A percentile compares a stretch with the other conserved stretches of the same genome.
These are phyloP conservation scores for Enteromius paludinosus DNA, from an alignment of 2,797 vertebrate species.

Conservation along the genomic window DNA sequence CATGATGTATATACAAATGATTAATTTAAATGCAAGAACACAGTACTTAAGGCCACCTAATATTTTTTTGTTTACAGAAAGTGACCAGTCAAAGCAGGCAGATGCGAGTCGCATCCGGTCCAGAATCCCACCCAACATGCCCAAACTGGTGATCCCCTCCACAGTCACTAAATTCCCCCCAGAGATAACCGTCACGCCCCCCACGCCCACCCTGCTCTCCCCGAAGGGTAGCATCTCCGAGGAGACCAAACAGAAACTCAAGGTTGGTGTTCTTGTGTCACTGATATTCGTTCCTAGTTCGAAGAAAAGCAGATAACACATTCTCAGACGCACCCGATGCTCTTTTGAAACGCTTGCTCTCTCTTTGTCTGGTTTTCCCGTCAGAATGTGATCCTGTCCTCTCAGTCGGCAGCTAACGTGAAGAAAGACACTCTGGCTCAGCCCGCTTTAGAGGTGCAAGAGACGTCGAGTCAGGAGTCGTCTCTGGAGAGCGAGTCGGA, in stretches of 20 bases:
- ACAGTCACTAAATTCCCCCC: constrained; percentile 94
- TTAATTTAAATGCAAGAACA: too few relatives aligned
- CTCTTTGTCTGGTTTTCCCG: background rate
- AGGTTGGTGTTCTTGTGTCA: constrained; percentile 77
- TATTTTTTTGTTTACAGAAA: constrained; percentile 64
- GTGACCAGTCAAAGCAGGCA: constrained; percentile 79
- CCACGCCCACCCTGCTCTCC: constrained; percentile 96
- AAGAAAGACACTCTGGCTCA: constrained; percentile 95
- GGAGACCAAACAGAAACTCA: constrained; percentile 97
- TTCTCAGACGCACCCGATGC: background rate
- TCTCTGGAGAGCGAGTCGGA: constrained; percentile 97
- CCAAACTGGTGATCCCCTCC: constrained; percentile 97
- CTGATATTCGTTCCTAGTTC: background rate
- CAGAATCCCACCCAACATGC: constrained; percentile 90
- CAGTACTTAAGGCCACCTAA: background rate
- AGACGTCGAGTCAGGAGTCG: constrained; percentile 98
- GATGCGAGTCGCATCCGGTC: constrained; percentile 87
- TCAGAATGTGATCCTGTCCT: constrained; percentile 96
- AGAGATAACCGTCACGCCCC: constrained; percentile 98
- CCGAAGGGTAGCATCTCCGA: constrained; percentile 99
- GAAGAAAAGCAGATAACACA: background rate
- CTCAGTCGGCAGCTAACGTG: constrained; percentile 97
- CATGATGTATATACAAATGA: too few relatives aligned
- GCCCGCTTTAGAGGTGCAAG: constrained; percentile 94
- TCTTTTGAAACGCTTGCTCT: background rate